Base-by-base conservation (phyloP, 2,888 invertebrate species). In the Drosophila phalerata region DNA sequence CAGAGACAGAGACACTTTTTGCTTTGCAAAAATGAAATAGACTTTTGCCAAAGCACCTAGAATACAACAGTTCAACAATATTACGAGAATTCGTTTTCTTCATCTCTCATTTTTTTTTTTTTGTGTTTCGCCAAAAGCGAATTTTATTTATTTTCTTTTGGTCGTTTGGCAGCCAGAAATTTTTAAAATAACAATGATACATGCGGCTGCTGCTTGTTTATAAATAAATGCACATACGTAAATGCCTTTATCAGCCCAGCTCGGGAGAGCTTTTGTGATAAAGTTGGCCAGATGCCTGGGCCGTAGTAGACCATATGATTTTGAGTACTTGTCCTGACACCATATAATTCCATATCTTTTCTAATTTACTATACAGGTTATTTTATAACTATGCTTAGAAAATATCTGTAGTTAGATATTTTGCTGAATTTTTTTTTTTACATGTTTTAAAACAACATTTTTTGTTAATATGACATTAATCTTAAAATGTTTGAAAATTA, bases 181-280 rank as follows among this genome's bases (percentile, higher is more conserved):
- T 86, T 85, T 85, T 89, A 86, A 87, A 86, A 85, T 85, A 89
- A 85, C 85, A 85, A 85, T 85, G 89, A 85, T 85, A 85, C 85
- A 87, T 85, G 69, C 89, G 79, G 76, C 80, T 67, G 85, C 80
- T 83, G 75, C 69, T 85, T 88, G 88, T 83, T 86, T 85, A 85
- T 85, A 85, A 85, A 85, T 85, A 85, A 85, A 88, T 84, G 67
- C 77, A 80, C 88, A 88, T 82, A 84, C 83, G 83, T 88, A 88
- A 88, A 85, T 88, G 83, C 82, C 69, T 82, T 83, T 83, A 83
- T 83, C 88, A 83, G 73, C 69, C 43, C 57, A 73, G 78, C 78
- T 73, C 69, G 64, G 48, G 34, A 34, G 45, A 42, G 69, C 45
- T 15, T 30, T 63, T 56, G 22, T 83, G 83, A 88, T 85, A 88